Percentiles rank a stretch among this genome's conserved stretches.
phyloP scores from a whole-genome alignment of 2,797 vertebrate genomes.

The Diceros bicornis region DNA sequence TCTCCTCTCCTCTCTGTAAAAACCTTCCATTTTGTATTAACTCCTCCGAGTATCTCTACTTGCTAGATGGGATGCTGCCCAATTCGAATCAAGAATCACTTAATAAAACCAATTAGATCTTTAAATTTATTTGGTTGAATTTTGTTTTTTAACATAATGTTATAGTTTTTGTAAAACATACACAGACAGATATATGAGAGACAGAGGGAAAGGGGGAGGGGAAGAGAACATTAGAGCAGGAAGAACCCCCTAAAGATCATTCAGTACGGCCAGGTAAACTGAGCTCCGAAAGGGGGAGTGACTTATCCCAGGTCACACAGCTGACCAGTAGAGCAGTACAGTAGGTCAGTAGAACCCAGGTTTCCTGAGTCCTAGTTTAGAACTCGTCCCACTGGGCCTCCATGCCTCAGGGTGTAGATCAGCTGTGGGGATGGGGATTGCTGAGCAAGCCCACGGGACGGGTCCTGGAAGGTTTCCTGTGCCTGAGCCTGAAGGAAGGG shows the following conservation, averaged over 20 bases:
- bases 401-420: not conserved
- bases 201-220: not conserved
- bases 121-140: no score
- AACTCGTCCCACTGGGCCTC: not conserved
- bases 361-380: not conserved
- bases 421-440: not conserved
- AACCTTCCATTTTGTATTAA: no score
- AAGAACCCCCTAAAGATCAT: not conserved
- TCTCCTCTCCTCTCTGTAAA: no score
- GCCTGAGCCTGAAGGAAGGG: not conserved
- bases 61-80: no score
- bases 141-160: no score
- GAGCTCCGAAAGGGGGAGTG: not conserved
- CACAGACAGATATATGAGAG: not conserved
- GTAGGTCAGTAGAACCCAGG: not conserved
- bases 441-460: not conserved
- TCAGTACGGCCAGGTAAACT: not conserved
- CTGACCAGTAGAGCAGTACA: not conserved
- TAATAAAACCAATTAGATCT: no score
- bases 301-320: not conserved
- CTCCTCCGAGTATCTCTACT: no score
- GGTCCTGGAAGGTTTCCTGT: not conserved
- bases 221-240: not conserved
- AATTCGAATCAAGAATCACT: no score
- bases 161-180: not conserved